Conservation (phyloP, 2,113 vertebrate genomes). For the Colaptes auratus region DNA sequence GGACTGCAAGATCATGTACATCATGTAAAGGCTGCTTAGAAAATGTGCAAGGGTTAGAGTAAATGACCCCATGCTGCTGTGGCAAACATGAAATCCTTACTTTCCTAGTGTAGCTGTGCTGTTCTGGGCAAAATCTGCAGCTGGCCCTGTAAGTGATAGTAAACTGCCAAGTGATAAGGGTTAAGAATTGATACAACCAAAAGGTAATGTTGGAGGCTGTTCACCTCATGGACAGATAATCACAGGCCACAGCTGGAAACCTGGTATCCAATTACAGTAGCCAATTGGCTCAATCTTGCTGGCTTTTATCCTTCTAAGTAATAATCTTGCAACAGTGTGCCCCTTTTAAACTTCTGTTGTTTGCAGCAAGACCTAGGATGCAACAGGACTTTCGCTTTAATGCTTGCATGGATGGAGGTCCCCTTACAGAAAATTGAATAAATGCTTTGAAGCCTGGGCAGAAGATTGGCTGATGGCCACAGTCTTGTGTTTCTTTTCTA, state of each 20-base stretch:
- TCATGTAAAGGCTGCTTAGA: not conserved
- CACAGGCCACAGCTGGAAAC: not conserved
- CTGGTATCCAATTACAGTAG: not conserved
- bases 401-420: not conserved
- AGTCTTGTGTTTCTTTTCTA: not conserved
- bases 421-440: not conserved
- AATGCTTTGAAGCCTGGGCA: not conserved
- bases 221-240: not conserved
- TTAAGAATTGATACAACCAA: not conserved
- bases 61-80: not conserved
- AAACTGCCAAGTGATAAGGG: not conserved
- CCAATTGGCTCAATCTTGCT: not conserved
- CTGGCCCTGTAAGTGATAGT: not conserved
- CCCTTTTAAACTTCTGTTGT: not conserved
- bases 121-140: not conserved
- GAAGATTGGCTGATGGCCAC: not conserved
- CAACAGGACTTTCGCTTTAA: not conserved
- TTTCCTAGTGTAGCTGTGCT: not conserved
- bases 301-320: not conserved
- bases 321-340: not conserved
- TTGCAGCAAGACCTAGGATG: not conserved
- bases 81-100: not conserved
- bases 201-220: not conserved
- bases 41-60: not conserved
- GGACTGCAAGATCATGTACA: not conserved